These are phyloP conservation scores for Ctenopoma multispine DNA, from an alignment of 2,797 vertebrate genomes.

Conservation along the genomic window DNA sequence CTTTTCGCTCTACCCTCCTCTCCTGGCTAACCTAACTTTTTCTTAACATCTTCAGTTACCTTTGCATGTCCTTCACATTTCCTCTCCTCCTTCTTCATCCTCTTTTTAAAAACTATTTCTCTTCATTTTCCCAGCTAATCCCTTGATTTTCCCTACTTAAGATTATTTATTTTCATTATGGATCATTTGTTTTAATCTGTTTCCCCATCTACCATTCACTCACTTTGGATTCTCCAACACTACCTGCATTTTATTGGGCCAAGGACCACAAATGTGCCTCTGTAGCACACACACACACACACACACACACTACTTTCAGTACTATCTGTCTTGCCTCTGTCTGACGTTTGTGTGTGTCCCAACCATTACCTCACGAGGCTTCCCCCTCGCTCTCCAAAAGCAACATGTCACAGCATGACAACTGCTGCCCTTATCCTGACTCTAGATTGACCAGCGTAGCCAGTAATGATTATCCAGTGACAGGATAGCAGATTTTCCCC, in stretches of 20 bases:
- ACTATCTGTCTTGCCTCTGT: constrained; percentile 34
- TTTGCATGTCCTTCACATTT: not conserved
- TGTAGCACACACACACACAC: constrained; percentile 2
- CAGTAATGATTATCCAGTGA: constrained; percentile 64
- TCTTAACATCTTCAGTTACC: not conserved
- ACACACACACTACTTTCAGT: constrained; percentile 11
- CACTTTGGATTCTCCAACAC: not conserved
- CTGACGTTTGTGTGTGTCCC: constrained; percentile 33
- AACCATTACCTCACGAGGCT: constrained; percentile 65
- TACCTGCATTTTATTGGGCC: not conserved
- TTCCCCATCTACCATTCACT: constrained; percentile 12
- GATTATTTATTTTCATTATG: not conserved
- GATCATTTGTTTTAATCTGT: constrained; percentile 1
- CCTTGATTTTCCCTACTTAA: not conserved
- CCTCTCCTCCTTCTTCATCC: not conserved
- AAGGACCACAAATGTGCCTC: not conserved
- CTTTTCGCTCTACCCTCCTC: not conserved
- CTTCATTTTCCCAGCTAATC: not conserved
- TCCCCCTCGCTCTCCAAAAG: constrained; percentile 59
- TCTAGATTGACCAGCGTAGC: constrained; percentile 47
- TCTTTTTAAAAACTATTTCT: not conserved
- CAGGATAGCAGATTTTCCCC: constrained; percentile 37
- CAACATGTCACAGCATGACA: constrained; percentile 71
- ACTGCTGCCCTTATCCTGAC: constrained; percentile 44
- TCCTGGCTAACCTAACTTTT: not conserved